Evolutionary conservation across 2,888 invertebrate species (phyloP).

Genomic region (Parnassius mnemosyne): DNA sequence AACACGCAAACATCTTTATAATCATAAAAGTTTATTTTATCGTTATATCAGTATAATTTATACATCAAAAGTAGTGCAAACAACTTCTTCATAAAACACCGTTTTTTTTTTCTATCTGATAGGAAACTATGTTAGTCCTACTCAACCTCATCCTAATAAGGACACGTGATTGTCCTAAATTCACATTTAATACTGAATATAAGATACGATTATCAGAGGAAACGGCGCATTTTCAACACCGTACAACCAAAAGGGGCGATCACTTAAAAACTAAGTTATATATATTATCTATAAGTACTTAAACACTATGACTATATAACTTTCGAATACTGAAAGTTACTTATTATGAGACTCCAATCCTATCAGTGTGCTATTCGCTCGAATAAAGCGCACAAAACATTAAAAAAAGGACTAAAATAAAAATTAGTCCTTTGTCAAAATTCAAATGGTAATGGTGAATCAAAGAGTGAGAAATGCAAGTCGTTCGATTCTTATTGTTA

Average conservation of each 20-base stretch:
- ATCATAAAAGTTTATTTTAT: no score
- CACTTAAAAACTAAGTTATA: background rate
- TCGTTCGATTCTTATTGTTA: background rate
- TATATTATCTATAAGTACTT: constrained; percentile 37
- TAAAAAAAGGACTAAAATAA: background rate
- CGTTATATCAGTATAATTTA: no score
- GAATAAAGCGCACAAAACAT: background rate
- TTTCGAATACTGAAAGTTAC: constrained; percentile 45
- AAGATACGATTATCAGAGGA: background rate
- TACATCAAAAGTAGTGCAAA: no score
- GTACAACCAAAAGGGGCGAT: constrained; percentile 1
- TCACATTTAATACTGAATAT: constrained; percentile 43
- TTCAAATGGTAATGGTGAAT: background rate
- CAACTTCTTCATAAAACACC: no score
- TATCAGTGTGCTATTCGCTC: constrained; percentile 3
- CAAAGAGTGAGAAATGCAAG: background rate
- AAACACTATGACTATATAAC: constrained; percentile 52
- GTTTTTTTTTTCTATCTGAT: no score
- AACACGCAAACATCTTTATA: no score
- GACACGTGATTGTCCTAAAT: background rate
- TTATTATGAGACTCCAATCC: constrained; percentile 59
- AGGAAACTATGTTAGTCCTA: no score
- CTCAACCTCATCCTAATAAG: no score
- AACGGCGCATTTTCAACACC: background rate
- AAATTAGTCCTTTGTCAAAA: background rate